phyloP scores from a whole-genome alignment of 1,140 invertebrate species.

The Calosoma granatense region DNA sequence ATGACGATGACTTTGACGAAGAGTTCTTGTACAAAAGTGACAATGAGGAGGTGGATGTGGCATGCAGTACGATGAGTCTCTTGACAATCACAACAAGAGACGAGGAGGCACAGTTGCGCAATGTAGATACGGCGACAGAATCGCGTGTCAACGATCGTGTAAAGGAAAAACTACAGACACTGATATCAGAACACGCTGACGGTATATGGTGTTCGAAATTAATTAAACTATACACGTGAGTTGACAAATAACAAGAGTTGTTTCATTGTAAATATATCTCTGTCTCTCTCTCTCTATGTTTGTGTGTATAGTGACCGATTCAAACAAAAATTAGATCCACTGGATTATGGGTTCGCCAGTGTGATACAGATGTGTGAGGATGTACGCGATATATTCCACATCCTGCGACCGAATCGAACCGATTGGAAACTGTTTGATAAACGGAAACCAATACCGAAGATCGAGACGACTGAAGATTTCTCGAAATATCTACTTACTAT shows the following conservation, averaged over 20 bases:
- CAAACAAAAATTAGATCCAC: neutral
- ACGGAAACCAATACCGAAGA: neutral
- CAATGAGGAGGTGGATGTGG: neutral
- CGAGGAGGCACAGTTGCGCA: neutral
- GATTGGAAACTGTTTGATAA: neutral
- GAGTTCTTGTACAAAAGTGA: neutral
- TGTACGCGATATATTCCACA: neutral
- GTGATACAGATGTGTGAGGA: constrained; percentile 1
- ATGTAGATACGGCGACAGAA: neutral
- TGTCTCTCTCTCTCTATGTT: neutral
- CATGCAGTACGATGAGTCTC: neutral
- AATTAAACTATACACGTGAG: neutral
- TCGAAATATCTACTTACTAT: neutral
- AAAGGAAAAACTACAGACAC: neutral
- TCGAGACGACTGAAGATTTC: neutral
- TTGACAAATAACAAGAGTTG: too few relatives aligned
- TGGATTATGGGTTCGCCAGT: neutral
- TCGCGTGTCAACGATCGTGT: neutral
- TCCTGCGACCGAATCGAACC: neutral
- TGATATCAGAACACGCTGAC: neutral
- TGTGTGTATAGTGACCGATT: neutral
- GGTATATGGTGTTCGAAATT: constrained; percentile 2
- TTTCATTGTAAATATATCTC: too few relatives aligned
- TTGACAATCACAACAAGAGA: neutral
- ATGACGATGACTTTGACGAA: too few relatives aligned